Evolutionary conservation across 2,888 invertebrate species (phyloP), one percentile per base, ranked within the genome.

Genomic region (Aromia moschata): DNA sequence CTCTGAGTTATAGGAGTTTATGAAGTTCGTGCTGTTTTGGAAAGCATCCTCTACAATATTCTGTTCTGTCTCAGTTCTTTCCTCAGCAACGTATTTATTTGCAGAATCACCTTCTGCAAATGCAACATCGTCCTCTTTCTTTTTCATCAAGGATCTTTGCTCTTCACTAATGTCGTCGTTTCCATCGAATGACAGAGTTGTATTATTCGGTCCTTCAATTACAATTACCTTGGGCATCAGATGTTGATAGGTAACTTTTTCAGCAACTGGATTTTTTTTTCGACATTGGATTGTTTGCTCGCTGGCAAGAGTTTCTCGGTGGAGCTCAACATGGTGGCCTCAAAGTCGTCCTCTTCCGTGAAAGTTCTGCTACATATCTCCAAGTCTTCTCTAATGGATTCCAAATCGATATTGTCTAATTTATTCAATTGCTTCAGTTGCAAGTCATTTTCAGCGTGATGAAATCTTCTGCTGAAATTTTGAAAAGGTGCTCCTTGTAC

Each of bases 121-220:
- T 33, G n/a, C n/a, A 10, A 33, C n/a, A 10, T 33, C n/a, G 5
- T 10, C n/a, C 11, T 10, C n/a, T 2, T 33, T 33, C n/a, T 33
- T 2, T 10, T 2, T 7, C 33, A 33, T 10, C 5, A 33, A 10
- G n/a, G 5, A 10, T 3, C n/a, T 15, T 9, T 25, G 30, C 44
- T 40, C 52, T 20, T 56, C 54, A 31, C 33, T 36, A 25, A 25
- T 25, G 5, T 25, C 11, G n/a, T 31, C 51, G 12, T 64, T 55
- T 16, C 63, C 63, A 1, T 53, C 61, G 38, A 58, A 63, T n/a
- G 68, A 67, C 16, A 61, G 2, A 37, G 60, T 65, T n/a, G 58
- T 57, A 56, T 70, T 45, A 38, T 69, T 64, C 15, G 63, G 64
- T 2, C 71, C 70, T 45, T 66, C 61, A 2, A 61, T 41, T 31